Evolutionary conservation across 1,140 invertebrate species (phyloP).

Genomic region (Drosophila sproati): DNA sequence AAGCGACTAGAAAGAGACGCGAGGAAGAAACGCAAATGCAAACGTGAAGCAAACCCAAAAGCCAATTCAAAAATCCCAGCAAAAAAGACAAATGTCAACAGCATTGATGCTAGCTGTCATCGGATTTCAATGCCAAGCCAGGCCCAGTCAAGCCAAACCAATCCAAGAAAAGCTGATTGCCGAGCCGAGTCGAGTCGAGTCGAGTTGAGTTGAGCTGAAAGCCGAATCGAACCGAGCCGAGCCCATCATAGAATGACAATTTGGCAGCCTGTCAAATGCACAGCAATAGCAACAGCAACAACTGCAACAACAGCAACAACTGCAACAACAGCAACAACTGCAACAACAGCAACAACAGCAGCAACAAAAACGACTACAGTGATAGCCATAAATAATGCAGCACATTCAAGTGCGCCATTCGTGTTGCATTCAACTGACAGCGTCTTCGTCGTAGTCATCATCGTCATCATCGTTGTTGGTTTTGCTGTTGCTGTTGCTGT

Average conservation of each 20-base stretch:
- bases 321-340: background rate
- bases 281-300: constrained; percentile 23
- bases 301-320: constrained; percentile 17
- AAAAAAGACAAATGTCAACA: constrained; percentile 42
- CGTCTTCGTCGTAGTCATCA: background rate
- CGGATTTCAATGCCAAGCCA: constrained; percentile 38
- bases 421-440: constrained; percentile 48
- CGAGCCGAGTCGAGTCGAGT: background rate
- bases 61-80: background rate
- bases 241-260: constrained; percentile 29
- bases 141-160: background rate
- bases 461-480: background rate
- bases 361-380: too few species aligned
- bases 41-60: background rate
- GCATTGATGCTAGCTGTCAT: constrained; percentile 42
- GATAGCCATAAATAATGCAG: constrained; percentile 56
- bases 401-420: constrained; percentile 60
- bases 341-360: constrained; percentile 18
- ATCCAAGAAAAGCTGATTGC: constrained; percentile 4
- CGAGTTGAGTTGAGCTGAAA: background rate
- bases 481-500: constrained; percentile 5
- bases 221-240: background rate
- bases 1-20: background rate
- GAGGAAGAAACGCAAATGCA: background rate
- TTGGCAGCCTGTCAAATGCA: constrained; percentile 45